These are phyloP conservation scores for Trichopria drosophilae DNA, from an alignment of 2,888 invertebrate genomes.

Conservation along the genomic window DNA sequence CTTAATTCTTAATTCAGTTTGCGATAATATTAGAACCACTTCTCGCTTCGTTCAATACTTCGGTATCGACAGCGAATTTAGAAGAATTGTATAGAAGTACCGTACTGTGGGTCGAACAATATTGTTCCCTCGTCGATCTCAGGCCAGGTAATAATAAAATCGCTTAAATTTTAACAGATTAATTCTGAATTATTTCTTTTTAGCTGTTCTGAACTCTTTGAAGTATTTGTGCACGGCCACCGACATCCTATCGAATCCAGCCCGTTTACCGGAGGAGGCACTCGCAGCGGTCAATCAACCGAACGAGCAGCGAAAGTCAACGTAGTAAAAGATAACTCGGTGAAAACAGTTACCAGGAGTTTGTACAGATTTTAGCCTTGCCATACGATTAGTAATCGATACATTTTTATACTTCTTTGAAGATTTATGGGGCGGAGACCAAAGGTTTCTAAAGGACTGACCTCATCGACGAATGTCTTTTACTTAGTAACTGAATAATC, in stretches of 20 bases:
- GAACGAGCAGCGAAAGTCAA: constrained; percentile 48
- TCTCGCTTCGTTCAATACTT: constrained; percentile 86
- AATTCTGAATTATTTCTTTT: constrained; percentile 46
- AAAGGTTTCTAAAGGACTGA: too few species aligned
- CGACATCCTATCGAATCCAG: constrained; percentile 88
- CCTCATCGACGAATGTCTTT: too few species aligned
- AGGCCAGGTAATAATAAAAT: constrained; percentile 73
- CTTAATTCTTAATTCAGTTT: constrained; percentile 66
- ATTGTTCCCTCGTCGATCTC: constrained; percentile 91
- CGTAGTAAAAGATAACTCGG: constrained; percentile 45
- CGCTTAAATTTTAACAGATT: not conserved
- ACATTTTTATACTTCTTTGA: too few species aligned
- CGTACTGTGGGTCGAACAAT: constrained; percentile 93
- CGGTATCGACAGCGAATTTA: constrained; percentile 88
- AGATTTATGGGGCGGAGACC: too few species aligned
- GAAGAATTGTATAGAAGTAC: constrained; percentile 91
- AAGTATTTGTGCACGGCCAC: constrained; percentile 89
- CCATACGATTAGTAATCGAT: too few species aligned
- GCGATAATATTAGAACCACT: constrained; percentile 88
- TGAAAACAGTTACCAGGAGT: too few species aligned
- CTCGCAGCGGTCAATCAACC: constrained; percentile 69
- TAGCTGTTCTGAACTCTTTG: constrained; percentile 90
- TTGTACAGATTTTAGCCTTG: too few species aligned
- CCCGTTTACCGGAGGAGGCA: constrained; percentile 87
- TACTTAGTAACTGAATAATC: too few species aligned